These are phyloP conservation scores for Brachionus calyciflorus DNA, from an alignment of 1,140 invertebrate species.

Conservation along the genomic window DNA sequence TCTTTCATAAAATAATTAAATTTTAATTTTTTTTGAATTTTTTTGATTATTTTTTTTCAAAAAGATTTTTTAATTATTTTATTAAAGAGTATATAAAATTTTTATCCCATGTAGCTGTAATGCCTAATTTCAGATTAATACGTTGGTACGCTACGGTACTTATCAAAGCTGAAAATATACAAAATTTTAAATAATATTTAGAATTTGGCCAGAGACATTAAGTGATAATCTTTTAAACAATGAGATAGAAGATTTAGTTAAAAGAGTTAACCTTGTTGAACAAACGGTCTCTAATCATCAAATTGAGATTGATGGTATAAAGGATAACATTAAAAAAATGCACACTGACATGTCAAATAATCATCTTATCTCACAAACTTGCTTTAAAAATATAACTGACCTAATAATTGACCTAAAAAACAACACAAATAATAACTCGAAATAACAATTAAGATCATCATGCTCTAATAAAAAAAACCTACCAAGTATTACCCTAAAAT, in stretches of 20 bases:
- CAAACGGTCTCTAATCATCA: neutral
- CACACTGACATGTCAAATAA: neutral
- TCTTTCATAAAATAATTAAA: too few species aligned
- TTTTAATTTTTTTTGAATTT: too few species aligned
- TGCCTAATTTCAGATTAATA: too few species aligned
- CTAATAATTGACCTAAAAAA: neutral
- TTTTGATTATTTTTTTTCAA: too few species aligned
- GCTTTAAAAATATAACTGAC: neutral
- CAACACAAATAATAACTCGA: neutral
- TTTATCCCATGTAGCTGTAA: too few species aligned
- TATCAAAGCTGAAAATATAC: too few species aligned
- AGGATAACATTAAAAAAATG: neutral
- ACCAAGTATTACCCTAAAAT: neutral
- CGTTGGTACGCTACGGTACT: too few species aligned
- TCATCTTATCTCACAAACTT: neutral
- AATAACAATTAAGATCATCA: neutral
- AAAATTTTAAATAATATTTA: too few species aligned
- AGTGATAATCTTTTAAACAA: neutral
- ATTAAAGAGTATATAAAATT: too few species aligned
- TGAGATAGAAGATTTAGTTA: neutral
- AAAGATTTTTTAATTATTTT: too few species aligned
- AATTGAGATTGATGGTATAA: neutral
- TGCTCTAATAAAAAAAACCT: conserved; percentile 16
- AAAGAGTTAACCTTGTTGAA: neutral
- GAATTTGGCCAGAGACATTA: neutral